A percentile compares a stretch with the other conserved stretches of the same genome.
phyloP scores from a whole-genome alignment of 53 echinoderm and acorn worm species.

The Holothuria scabra region DNA sequence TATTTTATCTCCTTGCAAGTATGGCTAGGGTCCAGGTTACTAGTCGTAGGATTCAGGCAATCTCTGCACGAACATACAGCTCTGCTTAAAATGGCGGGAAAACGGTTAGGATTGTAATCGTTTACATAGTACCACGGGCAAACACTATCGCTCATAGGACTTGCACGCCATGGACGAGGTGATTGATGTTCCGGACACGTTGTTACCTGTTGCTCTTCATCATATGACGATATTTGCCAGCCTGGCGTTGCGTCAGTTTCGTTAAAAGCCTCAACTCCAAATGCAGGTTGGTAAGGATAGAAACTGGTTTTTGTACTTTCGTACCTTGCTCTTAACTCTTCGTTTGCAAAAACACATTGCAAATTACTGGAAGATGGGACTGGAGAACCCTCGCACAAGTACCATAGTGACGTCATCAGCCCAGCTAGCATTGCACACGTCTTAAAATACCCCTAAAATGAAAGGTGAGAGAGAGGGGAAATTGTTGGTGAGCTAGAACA shows the following conservation, averaged over 20 bases:
- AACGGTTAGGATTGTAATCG: conserved; percentile 2
- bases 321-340: neutral
- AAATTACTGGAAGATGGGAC: neutral
- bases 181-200: neutral
- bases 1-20: conserved; percentile 13
- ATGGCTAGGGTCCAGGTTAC: neutral
- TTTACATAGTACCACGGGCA: conserved; percentile 34
- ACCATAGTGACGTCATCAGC: neutral
- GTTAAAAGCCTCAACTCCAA: conserved; percentile 18
- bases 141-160: neutral
- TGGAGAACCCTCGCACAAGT: neutral
- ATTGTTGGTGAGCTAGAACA: no score
- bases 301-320: neutral
- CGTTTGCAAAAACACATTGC: neutral
- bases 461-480: no score
- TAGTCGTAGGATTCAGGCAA: conserved; percentile 18
- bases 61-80: conserved; percentile 5
- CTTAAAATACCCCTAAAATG: no score
- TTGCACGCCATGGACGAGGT: neutral
- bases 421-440: no score
- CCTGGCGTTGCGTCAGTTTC: neutral
- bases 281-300: conserved; percentile 21
- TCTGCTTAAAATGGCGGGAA: conserved; percentile 5
- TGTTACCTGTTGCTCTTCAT: neutral
- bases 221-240: neutral